phyloP scores from a whole-genome alignment of 2,888 invertebrate genomes.

The Thera obeliscata region DNA sequence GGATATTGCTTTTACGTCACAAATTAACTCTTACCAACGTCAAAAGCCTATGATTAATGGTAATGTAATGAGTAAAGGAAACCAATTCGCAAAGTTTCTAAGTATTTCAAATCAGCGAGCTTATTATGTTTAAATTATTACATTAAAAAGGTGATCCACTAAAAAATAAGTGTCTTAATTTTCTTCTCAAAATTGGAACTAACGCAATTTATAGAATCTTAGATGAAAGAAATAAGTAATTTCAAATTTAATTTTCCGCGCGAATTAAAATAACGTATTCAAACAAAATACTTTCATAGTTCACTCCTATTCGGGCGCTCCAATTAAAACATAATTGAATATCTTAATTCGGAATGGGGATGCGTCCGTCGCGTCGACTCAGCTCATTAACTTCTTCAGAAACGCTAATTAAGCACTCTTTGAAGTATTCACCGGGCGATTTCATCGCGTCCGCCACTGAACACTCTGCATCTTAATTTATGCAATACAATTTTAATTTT shows the following conservation, averaged over 20 bases:
- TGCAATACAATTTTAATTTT: slow-evolving; percentile 60
- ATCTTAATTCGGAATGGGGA: slow-evolving; percentile 48
- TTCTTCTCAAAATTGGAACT: not conserved
- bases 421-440: slow-evolving; percentile 70
- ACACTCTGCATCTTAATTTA: slow-evolving; percentile 61
- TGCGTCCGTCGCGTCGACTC: slow-evolving; percentile 52
- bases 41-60: too few species aligned
- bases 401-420: slow-evolving; percentile 71
- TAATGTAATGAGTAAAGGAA: too few species aligned
- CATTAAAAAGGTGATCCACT: not conserved
- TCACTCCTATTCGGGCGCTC: slow-evolving; percentile 23
- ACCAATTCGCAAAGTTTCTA: too few species aligned
- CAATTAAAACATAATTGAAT: slow-evolving; percentile 46
- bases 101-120: too few species aligned
- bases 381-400: slow-evolving; percentile 72
- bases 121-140: not conserved
- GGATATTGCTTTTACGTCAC: too few species aligned
- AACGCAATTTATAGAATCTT: slow-evolving; percentile 12
- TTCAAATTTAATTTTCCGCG: slow-evolving; percentile 14
- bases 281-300: slow-evolving; percentile 33
- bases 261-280: slow-evolving; percentile 25
- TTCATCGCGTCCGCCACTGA: slow-evolving; percentile 52
- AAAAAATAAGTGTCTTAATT: not conserved
- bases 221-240: slow-evolving; percentile 21
- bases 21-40: too few species aligned